These are phyloP conservation scores for Lagocephalus sceleratus DNA, from an alignment of 2,797 vertebrate genomes.

Conservation along the genomic window DNA sequence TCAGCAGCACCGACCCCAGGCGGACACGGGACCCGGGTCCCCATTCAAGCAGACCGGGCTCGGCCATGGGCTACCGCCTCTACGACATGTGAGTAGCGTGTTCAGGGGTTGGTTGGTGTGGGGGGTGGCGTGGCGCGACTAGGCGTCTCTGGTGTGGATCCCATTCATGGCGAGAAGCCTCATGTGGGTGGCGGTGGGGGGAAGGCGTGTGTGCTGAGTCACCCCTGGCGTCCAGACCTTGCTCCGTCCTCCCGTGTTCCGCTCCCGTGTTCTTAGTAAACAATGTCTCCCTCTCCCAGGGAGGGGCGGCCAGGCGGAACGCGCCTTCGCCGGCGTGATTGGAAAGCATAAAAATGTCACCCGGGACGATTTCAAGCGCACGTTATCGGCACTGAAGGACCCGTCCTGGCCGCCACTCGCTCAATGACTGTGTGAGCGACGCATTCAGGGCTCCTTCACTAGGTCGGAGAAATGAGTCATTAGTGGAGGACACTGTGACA, in stretches of 20 bases:
- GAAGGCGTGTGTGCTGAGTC: constrained; percentile 64
- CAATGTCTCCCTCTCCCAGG: constrained; percentile 38
- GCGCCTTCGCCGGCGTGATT: constrained; percentile 21
- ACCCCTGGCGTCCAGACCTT: constrained; percentile 51
- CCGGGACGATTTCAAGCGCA: constrained; percentile 14
- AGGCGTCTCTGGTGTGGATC: constrained; percentile 15
- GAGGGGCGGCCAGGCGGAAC: constrained; percentile 30
- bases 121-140: neutral
- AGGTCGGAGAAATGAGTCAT: constrained; percentile 51
- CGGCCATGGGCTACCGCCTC: constrained; percentile 90
- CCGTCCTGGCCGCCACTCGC: constrained; percentile 3
- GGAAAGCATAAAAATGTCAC: constrained; percentile 9
- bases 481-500: constrained; percentile 58
- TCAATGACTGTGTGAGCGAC: constrained; percentile 52
- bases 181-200: constrained; percentile 32
- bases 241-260: constrained; percentile 46
- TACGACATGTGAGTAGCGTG: constrained; percentile 92
- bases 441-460: constrained; percentile 28
- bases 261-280: constrained; percentile 52
- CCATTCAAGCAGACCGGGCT: constrained; percentile 63
- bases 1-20: constrained; percentile 72
- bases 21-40: constrained; percentile 59
- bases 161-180: constrained; percentile 47
- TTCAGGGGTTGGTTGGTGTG: neutral
- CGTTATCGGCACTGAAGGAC: constrained; percentile 5